Evolutionary conservation across 2,113 vertebrate species (phyloP).

Genomic region (Monopterus albus): DNA sequence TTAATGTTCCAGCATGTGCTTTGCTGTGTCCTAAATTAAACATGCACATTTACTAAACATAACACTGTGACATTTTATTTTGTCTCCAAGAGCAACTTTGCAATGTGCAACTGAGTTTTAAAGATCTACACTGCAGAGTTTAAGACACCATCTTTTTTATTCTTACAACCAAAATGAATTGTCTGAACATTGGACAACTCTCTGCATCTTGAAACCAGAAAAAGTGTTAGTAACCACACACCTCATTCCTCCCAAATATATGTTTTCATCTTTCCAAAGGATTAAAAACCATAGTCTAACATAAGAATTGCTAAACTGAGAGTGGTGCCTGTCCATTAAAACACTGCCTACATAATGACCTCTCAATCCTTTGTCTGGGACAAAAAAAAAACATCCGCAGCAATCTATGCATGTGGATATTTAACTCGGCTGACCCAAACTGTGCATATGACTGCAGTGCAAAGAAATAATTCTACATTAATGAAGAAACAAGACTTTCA

Average conservation of each 20-base stretch:
- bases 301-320: slow-evolving; percentile 19
- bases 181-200: neutral
- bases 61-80: neutral
- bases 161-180: neutral
- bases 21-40: slow-evolving; percentile 23
- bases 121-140: neutral
- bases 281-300: neutral
- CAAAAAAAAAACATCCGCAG: slow-evolving; percentile 19
- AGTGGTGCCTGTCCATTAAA: slow-evolving; percentile 30
- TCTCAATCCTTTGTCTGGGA: slow-evolving; percentile 26
- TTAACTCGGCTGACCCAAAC: neutral
- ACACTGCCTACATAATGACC: slow-evolving; percentile 28
- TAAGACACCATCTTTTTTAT: neutral
- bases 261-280: slow-evolving; percentile 18
- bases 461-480: slow-evolving; percentile 10
- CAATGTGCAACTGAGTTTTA: neutral
- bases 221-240: slow-evolving; percentile 5
- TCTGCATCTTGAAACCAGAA: neutral
- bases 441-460: neutral
- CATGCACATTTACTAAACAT: slow-evolving; percentile 5
- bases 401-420: neutral
- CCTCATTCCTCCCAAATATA: slow-evolving; percentile 4
- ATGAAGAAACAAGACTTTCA: neutral
- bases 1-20: neutral
- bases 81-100: neutral